These are phyloP conservation scores for Marcusenius ussheri DNA, from an alignment of 2,113 vertebrate genomes.

Conservation along the genomic window DNA sequence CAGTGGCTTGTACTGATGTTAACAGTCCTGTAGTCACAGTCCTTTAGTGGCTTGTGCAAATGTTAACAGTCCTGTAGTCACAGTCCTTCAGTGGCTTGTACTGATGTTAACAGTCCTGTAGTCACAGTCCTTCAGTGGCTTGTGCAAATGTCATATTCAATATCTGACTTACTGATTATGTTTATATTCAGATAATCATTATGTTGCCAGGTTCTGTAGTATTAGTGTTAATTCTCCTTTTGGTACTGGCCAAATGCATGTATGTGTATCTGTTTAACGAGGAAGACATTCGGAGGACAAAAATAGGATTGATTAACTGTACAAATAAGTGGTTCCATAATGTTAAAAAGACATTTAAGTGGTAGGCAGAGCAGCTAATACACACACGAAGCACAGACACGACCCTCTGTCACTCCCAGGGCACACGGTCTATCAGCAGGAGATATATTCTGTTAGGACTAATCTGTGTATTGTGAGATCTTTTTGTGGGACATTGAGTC, in stretches of 20 bases:
- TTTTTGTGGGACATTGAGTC: background rate
- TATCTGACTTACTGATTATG: background rate
- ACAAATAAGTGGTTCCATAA: background rate
- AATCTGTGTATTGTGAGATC: background rate
- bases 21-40: background rate
- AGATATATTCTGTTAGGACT: background rate
- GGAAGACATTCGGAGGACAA: background rate
- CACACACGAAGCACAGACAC: background rate
- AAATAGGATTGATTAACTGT: background rate
- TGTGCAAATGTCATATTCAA: background rate
- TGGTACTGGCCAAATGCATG: background rate
- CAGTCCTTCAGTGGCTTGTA: background rate
- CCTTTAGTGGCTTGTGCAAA: background rate
- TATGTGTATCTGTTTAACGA: background rate
- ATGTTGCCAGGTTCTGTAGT: too few species aligned
- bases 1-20: background rate
- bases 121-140: background rate
- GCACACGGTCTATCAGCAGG: background rate
- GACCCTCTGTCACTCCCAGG: background rate
- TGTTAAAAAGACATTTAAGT: background rate
- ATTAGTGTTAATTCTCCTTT: background rate
- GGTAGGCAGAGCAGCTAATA: background rate
- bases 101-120: background rate
- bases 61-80: background rate
- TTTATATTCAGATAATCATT: background rate